Evolutionary conservation across 2,797 vertebrate genomes (phyloP).

Genomic region (Pogoniulus pusillus): DNA sequence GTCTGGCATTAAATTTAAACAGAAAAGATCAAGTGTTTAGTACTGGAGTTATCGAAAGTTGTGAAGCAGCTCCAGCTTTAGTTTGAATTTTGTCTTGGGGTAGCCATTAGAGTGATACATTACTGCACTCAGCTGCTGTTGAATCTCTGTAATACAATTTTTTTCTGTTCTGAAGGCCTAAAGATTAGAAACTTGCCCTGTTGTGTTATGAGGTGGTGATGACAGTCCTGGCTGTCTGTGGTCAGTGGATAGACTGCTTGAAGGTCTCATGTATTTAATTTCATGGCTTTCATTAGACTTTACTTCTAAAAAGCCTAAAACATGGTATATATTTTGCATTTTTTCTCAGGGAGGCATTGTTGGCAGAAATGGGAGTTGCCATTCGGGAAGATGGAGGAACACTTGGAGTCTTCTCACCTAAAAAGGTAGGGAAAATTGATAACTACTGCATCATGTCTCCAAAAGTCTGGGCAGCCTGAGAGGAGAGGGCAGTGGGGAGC

Average conservation of each 20-base stretch:
- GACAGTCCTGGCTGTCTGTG: not conserved
- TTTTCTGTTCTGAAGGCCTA: not conserved
- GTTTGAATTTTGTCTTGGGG: not conserved
- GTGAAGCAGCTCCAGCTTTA: not conserved
- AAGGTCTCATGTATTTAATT: not conserved
- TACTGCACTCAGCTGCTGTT: not conserved
- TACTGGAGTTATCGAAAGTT: not conserved
- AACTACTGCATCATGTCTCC: not conserved
- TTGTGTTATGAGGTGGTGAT: not conserved
- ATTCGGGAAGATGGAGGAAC: constrained; percentile 98
- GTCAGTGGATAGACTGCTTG: not conserved
- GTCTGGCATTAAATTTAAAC: not conserved
- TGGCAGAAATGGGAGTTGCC: constrained; percentile 99
- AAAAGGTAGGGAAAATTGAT: constrained; percentile 86
- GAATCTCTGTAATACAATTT: not conserved
- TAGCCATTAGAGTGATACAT: not conserved
- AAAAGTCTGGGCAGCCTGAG: not conserved
- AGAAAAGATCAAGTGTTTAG: not conserved
- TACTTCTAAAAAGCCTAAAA: not conserved
- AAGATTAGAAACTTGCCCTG: not conserved
- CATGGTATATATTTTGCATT: not conserved
- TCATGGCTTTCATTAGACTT: not conserved
- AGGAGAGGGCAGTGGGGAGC: not conserved
- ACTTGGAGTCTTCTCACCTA: constrained; percentile 96
- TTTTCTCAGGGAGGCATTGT: constrained; percentile 87